phyloP scores from a whole-genome alignment of 2,797 vertebrate species.

The Rhabdophis nuchalis region DNA sequence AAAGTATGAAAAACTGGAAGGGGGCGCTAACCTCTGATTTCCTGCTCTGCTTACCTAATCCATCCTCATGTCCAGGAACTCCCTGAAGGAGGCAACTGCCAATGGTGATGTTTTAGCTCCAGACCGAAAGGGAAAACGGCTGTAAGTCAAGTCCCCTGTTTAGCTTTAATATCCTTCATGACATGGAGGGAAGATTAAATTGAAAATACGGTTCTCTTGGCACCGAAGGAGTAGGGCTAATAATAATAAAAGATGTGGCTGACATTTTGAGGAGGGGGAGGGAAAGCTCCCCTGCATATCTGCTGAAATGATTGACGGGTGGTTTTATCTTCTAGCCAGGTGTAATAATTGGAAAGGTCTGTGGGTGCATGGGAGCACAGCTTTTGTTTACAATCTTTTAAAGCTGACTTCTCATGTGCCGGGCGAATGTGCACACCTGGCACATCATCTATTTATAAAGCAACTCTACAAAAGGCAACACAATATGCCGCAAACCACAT shows the following conservation, averaged over 20 bases:
- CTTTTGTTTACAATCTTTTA: constrained; percentile 30
- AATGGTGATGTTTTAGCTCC: background rate
- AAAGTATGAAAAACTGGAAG: background rate
- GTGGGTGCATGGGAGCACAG: constrained; percentile 27
- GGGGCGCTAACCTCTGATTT: background rate
- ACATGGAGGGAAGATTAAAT: background rate
- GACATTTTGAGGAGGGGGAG: background rate
- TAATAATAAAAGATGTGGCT: background rate
- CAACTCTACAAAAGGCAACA: constrained; percentile 10
- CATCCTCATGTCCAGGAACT: background rate
- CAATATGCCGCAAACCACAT: constrained; percentile 10
- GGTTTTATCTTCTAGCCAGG: constrained; percentile 34
- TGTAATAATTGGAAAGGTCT: constrained; percentile 38
- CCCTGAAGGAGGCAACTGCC: background rate
- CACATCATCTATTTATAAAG: constrained; percentile 39
- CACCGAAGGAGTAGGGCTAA: background rate
- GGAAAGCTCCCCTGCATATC: background rate
- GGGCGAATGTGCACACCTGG: constrained; percentile 24
- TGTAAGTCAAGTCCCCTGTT: background rate
- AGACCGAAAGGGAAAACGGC: background rate
- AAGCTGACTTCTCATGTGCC: constrained; percentile 38
- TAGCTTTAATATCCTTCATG: background rate
- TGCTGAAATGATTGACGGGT: background rate
- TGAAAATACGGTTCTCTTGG: background rate
- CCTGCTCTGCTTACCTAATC: background rate